Percentiles rank a stretch among this genome's conserved stretches.
Conservation (phyloP, 2,113 vertebrate species). For the Herpailurus yagouaroundi region DNA sequence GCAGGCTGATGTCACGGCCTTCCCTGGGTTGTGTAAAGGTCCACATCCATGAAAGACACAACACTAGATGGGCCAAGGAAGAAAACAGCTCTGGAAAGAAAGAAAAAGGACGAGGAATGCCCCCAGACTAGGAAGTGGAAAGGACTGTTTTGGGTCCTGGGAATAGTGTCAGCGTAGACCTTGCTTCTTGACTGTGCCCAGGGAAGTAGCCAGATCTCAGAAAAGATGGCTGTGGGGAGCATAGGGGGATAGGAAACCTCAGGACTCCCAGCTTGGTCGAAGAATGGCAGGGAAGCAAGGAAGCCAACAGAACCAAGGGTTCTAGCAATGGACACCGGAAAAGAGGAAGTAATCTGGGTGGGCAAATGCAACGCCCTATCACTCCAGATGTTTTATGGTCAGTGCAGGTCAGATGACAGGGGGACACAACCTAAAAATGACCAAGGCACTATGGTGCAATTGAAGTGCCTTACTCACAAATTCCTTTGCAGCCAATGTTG, state of each 20-base stretch:
- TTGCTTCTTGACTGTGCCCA: neutral
- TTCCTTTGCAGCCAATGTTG: neutral
- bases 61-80: neutral
- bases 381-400: neutral
- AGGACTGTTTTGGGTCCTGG: neutral
- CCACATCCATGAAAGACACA: neutral
- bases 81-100: neutral
- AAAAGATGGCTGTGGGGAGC: neutral
- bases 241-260: neutral
- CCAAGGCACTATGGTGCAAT: neutral
- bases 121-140: neutral
- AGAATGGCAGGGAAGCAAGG: neutral
- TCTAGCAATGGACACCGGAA: neutral
- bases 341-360: neutral
- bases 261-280: neutral
- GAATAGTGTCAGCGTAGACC: neutral
- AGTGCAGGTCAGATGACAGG: fast-evolving
- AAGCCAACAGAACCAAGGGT: neutral
- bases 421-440: neutral
- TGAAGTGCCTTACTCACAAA: neutral
- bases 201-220: neutral
- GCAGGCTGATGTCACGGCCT: neutral
- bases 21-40: neutral
- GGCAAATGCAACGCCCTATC: fast-evolving
- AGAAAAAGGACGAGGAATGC: neutral